Base-by-base conservation (phyloP, 2,113 vertebrate species). In the Cercopithecus mona region DNA sequence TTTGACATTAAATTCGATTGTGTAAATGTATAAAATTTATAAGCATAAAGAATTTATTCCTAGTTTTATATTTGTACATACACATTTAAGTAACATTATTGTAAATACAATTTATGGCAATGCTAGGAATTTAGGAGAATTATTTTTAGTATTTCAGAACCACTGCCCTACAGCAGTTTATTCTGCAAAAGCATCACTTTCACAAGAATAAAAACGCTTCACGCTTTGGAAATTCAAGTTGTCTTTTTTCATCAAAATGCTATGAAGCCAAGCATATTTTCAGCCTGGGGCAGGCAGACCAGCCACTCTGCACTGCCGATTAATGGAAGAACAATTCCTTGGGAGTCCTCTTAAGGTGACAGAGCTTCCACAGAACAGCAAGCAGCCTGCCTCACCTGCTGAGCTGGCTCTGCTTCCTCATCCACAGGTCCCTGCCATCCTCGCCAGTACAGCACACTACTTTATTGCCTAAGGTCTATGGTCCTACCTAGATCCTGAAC, bases 211-310 rank as follows among this genome's bases (percentile, higher is more conserved):
- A 89, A 90, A 50, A 18, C 64, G 20, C 52, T 75, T 88, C 43
- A 32, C 88, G 30, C 13, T 88, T 85, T 91, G 52, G 38, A 95
- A 97, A 93, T 20, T 59, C 48, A 82, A 70, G 14, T 73, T 86
- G 27, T 88, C 40, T 79, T 75, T 85, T 80, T 80, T 91, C 52
- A 85, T 90, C 55, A 38, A 40, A 50, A 27, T 68, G 48, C 38
- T 75, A 8, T 64, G 25, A 90, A 52, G 25, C 20, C 68, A 79
- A 70, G 18, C 22, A 0, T 66, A 32, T 45, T 55, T 88, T 73
- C 14, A 16, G 45, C 45, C 57, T 68, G 43, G 17, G 23, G 30
- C 50, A 75, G 61, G 18, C 23, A 64, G 45, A 38, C 10, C 6
- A 3, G 16, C 9, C 5, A 5, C 43, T 70, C 30, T 40, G 59